Evolutionary conservation across 2,888 invertebrate genomes (phyloP).

Genomic region (Eristalinus aeneus): DNA sequence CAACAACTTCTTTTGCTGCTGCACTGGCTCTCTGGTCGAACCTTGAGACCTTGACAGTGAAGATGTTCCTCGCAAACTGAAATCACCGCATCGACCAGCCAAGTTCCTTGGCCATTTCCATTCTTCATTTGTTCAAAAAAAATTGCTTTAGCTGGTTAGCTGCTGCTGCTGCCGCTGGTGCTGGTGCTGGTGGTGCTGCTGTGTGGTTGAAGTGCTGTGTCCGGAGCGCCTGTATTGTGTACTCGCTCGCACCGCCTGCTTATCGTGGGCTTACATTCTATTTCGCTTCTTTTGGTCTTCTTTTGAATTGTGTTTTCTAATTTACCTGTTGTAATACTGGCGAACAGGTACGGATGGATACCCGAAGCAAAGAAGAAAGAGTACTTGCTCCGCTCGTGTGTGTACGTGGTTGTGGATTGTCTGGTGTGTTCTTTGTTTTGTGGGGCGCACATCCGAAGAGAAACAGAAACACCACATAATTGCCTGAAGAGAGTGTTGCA

Average conservation of each 20-base stretch:
- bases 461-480: slow-evolving; percentile 30
- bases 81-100: slow-evolving; percentile 73
- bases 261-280: slow-evolving; percentile 3
- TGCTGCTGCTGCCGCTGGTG: slow-evolving; percentile 13
- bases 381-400: slow-evolving; percentile 21
- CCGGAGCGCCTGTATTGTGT: background rate
- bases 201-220: slow-evolving; percentile 2
- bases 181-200: slow-evolving; percentile 8
- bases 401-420: slow-evolving; percentile 29
- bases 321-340: slow-evolving; percentile 69
- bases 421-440: slow-evolving; percentile 16
- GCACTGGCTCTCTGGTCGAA: slow-evolving; percentile 71
- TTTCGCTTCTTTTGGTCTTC: slow-evolving; percentile 18
- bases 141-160: slow-evolving; percentile 38
- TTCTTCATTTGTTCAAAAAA: slow-evolving; percentile 55
- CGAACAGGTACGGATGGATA: slow-evolving; percentile 57
- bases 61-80: slow-evolving; percentile 80
- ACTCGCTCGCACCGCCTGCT: slow-evolving; percentile 41
- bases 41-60: slow-evolving; percentile 81
- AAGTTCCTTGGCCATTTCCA: slow-evolving; percentile 76
- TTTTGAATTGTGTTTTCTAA: slow-evolving; percentile 57
- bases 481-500: slow-evolving; percentile 53
- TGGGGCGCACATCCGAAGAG: slow-evolving; percentile 45
- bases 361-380: slow-evolving; percentile 50
- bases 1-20: slow-evolving; percentile 30